Evolutionary conservation across 2,888 invertebrate species (phyloP).

Genomic region (Leptinotarsa haldemani): DNA sequence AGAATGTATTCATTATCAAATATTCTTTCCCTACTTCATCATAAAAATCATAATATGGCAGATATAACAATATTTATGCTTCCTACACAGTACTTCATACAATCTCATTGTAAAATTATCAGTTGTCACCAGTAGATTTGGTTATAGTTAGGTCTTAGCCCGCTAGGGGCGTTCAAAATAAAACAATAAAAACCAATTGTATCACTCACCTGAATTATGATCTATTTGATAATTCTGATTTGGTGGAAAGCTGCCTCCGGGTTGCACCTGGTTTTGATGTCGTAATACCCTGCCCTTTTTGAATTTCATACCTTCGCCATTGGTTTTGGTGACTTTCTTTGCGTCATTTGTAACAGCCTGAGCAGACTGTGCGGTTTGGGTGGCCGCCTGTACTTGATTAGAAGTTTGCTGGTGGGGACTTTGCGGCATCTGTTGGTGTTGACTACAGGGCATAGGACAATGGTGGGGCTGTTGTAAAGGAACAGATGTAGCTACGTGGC

Average conservation of each 20-base stretch:
- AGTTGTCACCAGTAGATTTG: too few species aligned
- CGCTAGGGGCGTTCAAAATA: background rate
- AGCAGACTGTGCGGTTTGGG: conserved; percentile 69
- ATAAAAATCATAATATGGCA: too few species aligned
- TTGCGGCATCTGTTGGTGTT: conserved; percentile 55
- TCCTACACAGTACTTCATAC: too few species aligned
- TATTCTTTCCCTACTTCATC: too few species aligned
- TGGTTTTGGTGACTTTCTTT: conserved; percentile 57
- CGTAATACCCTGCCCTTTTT: conserved; percentile 64
- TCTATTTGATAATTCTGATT: conserved; percentile 68
- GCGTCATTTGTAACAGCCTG: conserved; percentile 50
- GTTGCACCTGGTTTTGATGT: conserved; percentile 65
- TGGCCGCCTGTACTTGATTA: conserved; percentile 73
- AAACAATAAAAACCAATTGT: background rate
- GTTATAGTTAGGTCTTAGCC: too few species aligned
- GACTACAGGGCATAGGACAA: conserved; percentile 59
- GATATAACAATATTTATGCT: too few species aligned
- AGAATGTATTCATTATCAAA: too few species aligned
- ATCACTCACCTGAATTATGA: conserved; percentile 65
- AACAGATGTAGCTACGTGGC: conserved; percentile 50
- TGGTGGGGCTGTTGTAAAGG: conserved; percentile 49
- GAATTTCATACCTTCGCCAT: conserved; percentile 60
- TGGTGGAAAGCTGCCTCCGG: conserved; percentile 64
- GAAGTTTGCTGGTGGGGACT: conserved; percentile 43
- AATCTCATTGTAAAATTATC: too few species aligned